Evolutionary conservation across 2,797 vertebrate species (phyloP).

Genomic region (Diglossa cyanea): DNA sequence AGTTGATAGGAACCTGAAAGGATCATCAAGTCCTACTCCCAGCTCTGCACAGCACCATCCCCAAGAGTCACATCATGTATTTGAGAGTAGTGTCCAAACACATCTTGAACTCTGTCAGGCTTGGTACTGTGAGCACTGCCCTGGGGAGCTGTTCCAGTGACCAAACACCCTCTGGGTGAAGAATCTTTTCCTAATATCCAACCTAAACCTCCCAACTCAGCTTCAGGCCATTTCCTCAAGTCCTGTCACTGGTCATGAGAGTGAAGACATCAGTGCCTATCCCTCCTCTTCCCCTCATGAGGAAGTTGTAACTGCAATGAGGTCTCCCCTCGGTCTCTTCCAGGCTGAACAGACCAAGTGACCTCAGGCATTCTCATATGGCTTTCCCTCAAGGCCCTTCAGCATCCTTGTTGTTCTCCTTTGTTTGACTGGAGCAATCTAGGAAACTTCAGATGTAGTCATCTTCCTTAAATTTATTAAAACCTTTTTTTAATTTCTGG

Average conservation of each 20-base stretch:
- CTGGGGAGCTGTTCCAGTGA: background rate
- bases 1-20: background rate
- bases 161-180: background rate
- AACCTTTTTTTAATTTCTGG: background rate
- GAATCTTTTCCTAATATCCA: background rate
- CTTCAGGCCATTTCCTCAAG: background rate
- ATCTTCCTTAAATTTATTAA: background rate
- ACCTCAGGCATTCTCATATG: rapidly evolving
- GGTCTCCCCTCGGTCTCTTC: background rate
- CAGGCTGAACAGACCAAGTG: background rate
- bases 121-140: background rate
- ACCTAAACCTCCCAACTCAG: background rate
- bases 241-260: background rate
- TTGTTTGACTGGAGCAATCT: background rate
- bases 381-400: background rate
- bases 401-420: background rate
- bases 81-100: background rate
- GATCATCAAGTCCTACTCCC: background rate
- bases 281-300: background rate
- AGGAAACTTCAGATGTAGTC: background rate
- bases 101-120: background rate
- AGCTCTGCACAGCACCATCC: background rate
- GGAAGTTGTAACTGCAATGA: background rate
- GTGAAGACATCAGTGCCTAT: background rate
- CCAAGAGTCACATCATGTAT: background rate